phyloP scores from a whole-genome alignment of 2,113 vertebrate species.

The Oncorhynchus gorbuscha region DNA sequence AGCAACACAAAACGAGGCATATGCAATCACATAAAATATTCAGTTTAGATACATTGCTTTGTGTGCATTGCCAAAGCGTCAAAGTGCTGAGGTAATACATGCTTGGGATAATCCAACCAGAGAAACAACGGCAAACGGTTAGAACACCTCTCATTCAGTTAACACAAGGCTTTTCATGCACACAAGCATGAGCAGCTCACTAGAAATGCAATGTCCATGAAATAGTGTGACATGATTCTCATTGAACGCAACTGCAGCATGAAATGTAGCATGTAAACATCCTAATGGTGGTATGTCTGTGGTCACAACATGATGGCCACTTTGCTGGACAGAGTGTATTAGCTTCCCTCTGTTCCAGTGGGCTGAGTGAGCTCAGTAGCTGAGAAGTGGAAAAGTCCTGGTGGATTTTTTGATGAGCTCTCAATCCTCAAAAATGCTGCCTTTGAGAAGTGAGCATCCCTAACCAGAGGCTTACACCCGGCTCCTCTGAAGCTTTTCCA shows the following conservation, averaged over 20 bases:
- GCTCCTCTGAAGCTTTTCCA: constrained; percentile 73
- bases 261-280: not conserved
- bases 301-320: not conserved
- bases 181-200: not conserved
- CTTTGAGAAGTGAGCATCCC: constrained; percentile 63
- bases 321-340: constrained; percentile 40
- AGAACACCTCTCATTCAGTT: not conserved
- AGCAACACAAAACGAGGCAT: not conserved
- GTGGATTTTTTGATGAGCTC: constrained; percentile 44
- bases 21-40: constrained; percentile 3
- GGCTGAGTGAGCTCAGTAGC: constrained; percentile 45
- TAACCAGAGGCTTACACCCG: constrained; percentile 69
- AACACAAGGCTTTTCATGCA: not conserved
- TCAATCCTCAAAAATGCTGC: constrained; percentile 56
- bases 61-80: not conserved
- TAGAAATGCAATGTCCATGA: not conserved
- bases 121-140: not conserved
- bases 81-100: not conserved
- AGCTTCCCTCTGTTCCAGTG: constrained; percentile 30
- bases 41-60: not conserved
- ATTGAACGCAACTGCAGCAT: not conserved
- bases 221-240: not conserved
- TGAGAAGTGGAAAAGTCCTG: constrained; percentile 23
- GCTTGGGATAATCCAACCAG: not conserved
- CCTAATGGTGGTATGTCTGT: not conserved